phyloP scores from a whole-genome alignment of 2,797 vertebrate genomes.

The Emydoidea blandingii region DNA sequence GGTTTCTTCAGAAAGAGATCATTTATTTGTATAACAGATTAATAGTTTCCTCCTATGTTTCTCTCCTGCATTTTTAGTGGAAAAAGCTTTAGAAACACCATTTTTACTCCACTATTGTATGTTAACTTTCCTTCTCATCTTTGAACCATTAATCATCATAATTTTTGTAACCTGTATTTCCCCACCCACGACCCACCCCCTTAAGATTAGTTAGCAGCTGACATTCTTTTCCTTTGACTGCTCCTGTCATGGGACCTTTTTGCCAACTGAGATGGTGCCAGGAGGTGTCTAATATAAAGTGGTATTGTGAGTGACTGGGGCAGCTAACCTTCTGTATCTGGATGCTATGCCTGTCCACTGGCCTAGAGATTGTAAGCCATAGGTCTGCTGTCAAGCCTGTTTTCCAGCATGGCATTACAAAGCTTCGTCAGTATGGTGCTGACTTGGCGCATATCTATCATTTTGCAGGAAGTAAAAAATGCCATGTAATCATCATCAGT shows the following conservation, averaged over 20 bases:
- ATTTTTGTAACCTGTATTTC: background rate
- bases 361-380: rapidly evolving
- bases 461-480: conserved; percentile 62
- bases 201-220: background rate
- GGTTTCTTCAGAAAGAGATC: background rate
- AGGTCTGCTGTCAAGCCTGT: background rate
- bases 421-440: background rate
- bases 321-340: background rate
- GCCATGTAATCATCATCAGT: conserved; percentile 57
- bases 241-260: rapidly evolving
- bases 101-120: conserved; percentile 33
- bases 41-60: conserved; percentile 42
- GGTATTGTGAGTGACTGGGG: rapidly evolving
- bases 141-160: conserved; percentile 33
- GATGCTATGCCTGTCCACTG: background rate
- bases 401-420: background rate
- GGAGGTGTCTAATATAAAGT: background rate
- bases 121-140: conserved; percentile 49
- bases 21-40: conserved; percentile 34
- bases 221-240: background rate
- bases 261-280: rapidly evolving
- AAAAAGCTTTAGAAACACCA: conserved; percentile 39
- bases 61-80: conserved; percentile 33
- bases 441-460: conserved; percentile 60
- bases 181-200: background rate